A percentile compares a stretch with the other conserved stretches of the same genome.
Conservation (phyloP, 2,888 invertebrate species). For the Drosophila tripunctata region DNA sequence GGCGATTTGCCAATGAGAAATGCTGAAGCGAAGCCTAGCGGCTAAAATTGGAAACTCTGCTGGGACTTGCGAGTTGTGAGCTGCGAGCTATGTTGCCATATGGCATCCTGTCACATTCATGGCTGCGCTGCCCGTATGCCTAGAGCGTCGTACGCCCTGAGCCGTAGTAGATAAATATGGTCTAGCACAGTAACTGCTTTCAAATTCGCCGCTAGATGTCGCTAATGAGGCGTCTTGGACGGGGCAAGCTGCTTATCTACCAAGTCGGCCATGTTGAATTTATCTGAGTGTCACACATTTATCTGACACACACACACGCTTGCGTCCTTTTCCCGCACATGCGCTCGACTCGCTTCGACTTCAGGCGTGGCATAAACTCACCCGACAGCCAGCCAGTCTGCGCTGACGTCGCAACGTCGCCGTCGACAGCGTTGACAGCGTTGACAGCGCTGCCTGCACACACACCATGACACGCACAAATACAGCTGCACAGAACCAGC, state of each 20-base stretch:
- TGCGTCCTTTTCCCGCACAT: slow-evolving; percentile 72
- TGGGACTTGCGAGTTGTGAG: slow-evolving; percentile 28
- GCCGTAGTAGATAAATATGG: slow-evolving; percentile 58
- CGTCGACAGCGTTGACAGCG: slow-evolving; percentile 40
- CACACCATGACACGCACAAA: slow-evolving; percentile 62
- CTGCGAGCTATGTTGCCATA: not conserved
- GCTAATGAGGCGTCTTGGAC: slow-evolving; percentile 24
- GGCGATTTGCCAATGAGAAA: slow-evolving; percentile 18
- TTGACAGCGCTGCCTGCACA: slow-evolving; percentile 47
- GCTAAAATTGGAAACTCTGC: slow-evolving; percentile 46
- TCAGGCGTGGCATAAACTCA: slow-evolving; percentile 69
- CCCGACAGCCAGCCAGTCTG: slow-evolving; percentile 48
- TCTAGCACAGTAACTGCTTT: slow-evolving; percentile 16
- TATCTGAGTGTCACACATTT: slow-evolving; percentile 62
- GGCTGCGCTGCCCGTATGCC: slow-evolving; percentile 19
- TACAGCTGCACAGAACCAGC: slow-evolving; percentile 37
- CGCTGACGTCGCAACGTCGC: slow-evolving; percentile 28
- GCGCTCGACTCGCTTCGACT: slow-evolving; percentile 45
- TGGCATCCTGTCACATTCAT: slow-evolving; percentile 43
- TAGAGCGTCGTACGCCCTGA: slow-evolving; percentile 35
- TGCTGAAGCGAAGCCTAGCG: slow-evolving; percentile 53
- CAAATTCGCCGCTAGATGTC: slow-evolving; percentile 70
- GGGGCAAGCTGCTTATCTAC: slow-evolving; percentile 54
- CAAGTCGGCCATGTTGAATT: slow-evolving; percentile 80
- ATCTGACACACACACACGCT: slow-evolving; percentile 49